Base-by-base conservation (phyloP, 1,140 invertebrate genomes). In the Heliconius nattereri region DNA sequence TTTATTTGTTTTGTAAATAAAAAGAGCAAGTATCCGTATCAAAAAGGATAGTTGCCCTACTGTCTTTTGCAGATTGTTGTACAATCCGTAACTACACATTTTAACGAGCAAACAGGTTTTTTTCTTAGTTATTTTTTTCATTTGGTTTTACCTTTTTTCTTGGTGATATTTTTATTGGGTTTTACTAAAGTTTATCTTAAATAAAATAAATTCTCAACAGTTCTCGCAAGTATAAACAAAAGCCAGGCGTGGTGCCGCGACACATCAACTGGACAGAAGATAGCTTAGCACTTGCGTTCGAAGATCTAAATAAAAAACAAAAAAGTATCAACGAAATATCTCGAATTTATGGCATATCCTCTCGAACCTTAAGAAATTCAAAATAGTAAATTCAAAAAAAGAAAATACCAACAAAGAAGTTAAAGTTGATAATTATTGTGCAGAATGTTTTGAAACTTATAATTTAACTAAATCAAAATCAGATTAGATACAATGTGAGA, bases 151-250 rank as follows among this genome's bases (percentile, higher is more conserved):
- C 37, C 37, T 11, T 9, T 40, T 40, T 40, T 40, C n/a, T 40
- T 40, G 37, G 37, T 9, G 9, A 40, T 40, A 40, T 40, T 40
- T 40, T 40, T 40, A 11, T 40, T 40, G 9, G 1, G 11, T 20
- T 52, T 52, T 7, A 52, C 16, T 52, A 52, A 6, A 52, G 13
- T 52, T 52, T 52, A 52, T 52, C 49, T 52, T 52, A 52, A 20
- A 52, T 20, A 52, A 52, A 52, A 52, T 52, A 52, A 52, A 52
- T 52, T 19, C 49, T 20, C 49, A 52, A 52, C 49, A 82, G 29
- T 96, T 96, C 49, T 84, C 83, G 83, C 96, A 97, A 95, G 96
- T 96, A 91, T 88, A 87, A 83, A 32, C 82, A 82, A 81, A 85
- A 86, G 78, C 73, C 76, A 80, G 84, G 81, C 75, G 82, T 75